Conservation (phyloP, 2,797 vertebrate genomes). For the Anguilla megastoma region DNA sequence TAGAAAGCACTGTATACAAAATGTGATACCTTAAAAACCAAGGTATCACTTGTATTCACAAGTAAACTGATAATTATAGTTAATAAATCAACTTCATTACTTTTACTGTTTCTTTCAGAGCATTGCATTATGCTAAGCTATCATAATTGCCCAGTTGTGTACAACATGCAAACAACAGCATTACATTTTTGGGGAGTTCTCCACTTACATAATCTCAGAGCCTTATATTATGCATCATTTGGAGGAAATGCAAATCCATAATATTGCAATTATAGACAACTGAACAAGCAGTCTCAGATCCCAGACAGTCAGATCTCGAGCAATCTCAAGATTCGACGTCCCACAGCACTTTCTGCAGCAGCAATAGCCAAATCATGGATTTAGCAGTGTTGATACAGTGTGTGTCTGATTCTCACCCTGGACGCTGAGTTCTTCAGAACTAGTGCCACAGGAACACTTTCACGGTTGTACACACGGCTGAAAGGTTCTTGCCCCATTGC, state of each 20-base stretch:
- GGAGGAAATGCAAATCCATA: background rate
- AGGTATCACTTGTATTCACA: background rate
- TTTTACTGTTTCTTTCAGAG: background rate
- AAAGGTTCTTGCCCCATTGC: too few species aligned
- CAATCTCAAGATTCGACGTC: background rate
- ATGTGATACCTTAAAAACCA: background rate
- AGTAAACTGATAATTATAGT: background rate
- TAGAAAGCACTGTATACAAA: background rate
- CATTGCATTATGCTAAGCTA: background rate
- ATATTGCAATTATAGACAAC: background rate
- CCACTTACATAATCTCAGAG: background rate
- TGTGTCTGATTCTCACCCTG: background rate
- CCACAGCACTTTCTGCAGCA: slow-evolving; percentile 1
- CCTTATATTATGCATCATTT: background rate
- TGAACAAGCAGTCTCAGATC: background rate
- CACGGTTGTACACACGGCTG: too few species aligned
- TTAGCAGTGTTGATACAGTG: background rate
- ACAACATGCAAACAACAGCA: background rate
- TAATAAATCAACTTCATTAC: background rate
- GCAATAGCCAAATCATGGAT: background rate
- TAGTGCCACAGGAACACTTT: too few species aligned
- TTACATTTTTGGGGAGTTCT: background rate
- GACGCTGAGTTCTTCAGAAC: too few species aligned
- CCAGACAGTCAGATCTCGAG: background rate
- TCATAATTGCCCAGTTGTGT: background rate